Base-by-base conservation (phyloP, 2,888 invertebrate species). In the Mythimna ferrago region DNA sequence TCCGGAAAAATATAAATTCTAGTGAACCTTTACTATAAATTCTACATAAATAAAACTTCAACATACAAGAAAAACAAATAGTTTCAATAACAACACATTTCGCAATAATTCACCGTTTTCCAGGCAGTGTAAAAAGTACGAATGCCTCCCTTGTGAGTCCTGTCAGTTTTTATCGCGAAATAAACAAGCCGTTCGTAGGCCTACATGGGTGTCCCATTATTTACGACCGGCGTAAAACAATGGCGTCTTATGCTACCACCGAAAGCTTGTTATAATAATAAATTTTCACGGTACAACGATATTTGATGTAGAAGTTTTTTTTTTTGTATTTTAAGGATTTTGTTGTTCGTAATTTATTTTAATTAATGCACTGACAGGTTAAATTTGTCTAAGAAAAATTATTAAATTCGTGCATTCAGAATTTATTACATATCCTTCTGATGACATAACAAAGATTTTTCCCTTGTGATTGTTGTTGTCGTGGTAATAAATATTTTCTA, bases 131-230 rank as follows among this genome's bases (percentile, higher is more conserved):
- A 41, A 79, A 75, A 61, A 63, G 69, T 53, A 69, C 60, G 58
- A 64, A 80, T 73, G 61, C 44, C 60, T 83, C 75, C 75, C 69
- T 65, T 35, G 83, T 54, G 78, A 67, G 56, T 48, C 53, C 61
- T 81, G 78, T 86, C 81, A 78, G 61, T 78, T 81, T 84, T 86
- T 84, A 84, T 83, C 71, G 69, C 74, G 69, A 70, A 74, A 84
- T 86, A 83, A 85, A 86, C 78, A 76, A 78, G 78, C 67, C 38
- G 51, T 70, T 72, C 56, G 65, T 48, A 68, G 66, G 60, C 44
- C 58, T 71, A 85, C 83, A 76, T 41, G 68, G 41, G 64, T 72
- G 54, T 60, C 41, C 53, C 71, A 76, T 83, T 74, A 81, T 86
- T 83, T 81, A 84, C 58, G 71, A 53, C 62, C 21, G 32, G 21